Base-by-base conservation (phyloP, 2,797 vertebrate species). In the Sebastiscus tertius region DNA sequence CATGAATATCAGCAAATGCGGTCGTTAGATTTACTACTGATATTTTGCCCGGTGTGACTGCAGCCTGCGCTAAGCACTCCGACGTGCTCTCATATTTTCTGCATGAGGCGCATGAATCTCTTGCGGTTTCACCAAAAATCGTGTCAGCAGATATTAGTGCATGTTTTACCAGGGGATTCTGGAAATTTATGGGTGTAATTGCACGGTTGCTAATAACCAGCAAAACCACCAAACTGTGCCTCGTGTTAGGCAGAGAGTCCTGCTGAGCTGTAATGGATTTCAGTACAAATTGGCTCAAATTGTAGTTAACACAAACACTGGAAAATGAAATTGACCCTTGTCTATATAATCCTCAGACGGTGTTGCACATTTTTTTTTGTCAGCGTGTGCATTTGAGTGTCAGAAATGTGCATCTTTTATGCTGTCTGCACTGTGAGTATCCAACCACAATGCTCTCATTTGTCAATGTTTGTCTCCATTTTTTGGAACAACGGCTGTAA, bases 121-220 rank as follows among this genome's bases (percentile, higher is more conserved):
- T 79, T 77, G 90, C 11, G 92, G 93, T 87, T 84, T 87, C 31
- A 76, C 77, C 77, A 87, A 91, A 88, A 88, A 92, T 81, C 26
- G 54, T 90, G 94, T 94, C 93, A 94, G 93, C 94, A 93, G 85
- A 92, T 95, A 93, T 90, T 91, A 91, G 89, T 85, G 84, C 89
- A 83, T 90, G 87, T 95, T 94, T 88, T 86, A 94, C 78, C 84
- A 79, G 72, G 84, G 86, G 86, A 93, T 90, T 92, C 80, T 92
- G 92, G 92, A 91, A 90, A 93, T 92, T 83, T 90, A 92, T 75
- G 90, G 66, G 63, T 83, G 79, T 92, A 94, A 94, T 94, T 92
- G 92, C 92, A 95, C 22, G 86, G 79, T 88, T 86, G 84, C 82
- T 91, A 90, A 85, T 91, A 93, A 88, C 85, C 88, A 76, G 75